Percentiles rank a stretch among this genome's conserved stretches.
Conservation (phyloP, 2,113 vertebrate species). For the Alces alces region DNA sequence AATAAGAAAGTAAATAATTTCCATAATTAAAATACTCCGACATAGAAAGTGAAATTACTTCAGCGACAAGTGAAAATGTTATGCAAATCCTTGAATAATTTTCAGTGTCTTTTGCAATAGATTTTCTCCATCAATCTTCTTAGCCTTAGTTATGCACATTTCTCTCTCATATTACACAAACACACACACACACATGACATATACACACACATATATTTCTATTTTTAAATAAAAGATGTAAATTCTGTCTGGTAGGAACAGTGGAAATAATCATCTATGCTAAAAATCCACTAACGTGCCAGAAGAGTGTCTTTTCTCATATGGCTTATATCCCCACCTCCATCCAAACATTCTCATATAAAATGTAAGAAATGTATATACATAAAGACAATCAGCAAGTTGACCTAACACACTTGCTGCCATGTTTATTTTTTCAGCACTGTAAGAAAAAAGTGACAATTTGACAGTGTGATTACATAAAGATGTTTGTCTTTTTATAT, state of each 20-base stretch:
- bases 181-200: neutral
- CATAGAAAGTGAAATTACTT: conserved; percentile 1
- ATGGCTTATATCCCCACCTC: neutral
- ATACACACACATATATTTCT: neutral
- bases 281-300: neutral
- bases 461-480: neutral
- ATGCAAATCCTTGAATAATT: neutral
- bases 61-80: neutral
- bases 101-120: neutral
- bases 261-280: neutral
- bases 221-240: neutral
- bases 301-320: neutral
- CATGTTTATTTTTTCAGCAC: neutral
- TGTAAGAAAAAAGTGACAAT: neutral
- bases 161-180: neutral
- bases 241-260: neutral
- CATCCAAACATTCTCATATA: neutral
- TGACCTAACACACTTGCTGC: neutral
- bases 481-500: neutral
- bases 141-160: neutral
- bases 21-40: neutral
- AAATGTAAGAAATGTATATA: neutral
- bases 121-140: neutral
- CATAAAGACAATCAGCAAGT: neutral
- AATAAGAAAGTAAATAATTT: neutral